Evolutionary conservation across 2,888 invertebrate species (phyloP).

Genomic region (Laspeyria flexula): DNA sequence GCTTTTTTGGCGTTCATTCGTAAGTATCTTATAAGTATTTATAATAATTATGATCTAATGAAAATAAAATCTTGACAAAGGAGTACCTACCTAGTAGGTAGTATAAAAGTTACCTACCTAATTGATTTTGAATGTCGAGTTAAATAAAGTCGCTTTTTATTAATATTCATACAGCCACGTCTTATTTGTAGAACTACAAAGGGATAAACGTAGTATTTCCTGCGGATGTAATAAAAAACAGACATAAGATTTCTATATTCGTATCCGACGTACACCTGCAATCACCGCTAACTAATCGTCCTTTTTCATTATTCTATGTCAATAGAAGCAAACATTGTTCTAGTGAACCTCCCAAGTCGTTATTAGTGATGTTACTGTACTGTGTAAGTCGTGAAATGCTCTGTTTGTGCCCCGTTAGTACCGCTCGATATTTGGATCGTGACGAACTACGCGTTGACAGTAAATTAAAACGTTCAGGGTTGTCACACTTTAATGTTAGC

Average conservation of each 20-base stretch:
- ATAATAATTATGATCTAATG: too few species aligned
- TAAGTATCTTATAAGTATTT: too few species aligned
- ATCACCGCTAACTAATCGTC: neutral
- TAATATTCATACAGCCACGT: too few species aligned
- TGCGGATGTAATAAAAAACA: conserved; percentile 11
- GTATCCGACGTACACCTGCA: neutral
- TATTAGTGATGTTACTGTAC: neutral
- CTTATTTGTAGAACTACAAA: neutral
- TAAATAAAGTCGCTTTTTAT: too few species aligned
- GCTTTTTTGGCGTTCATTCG: too few species aligned
- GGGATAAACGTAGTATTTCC: conserved; percentile 9
- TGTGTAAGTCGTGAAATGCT: conserved; percentile 31
- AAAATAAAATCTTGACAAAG: too few species aligned
- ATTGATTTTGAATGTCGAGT: too few species aligned
- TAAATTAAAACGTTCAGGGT: conserved; percentile 45
- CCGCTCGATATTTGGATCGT: conserved; percentile 66
- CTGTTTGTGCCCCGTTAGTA: conserved; percentile 55
- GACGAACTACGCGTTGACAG: conserved; percentile 54
- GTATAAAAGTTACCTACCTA: too few species aligned
- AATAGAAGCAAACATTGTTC: neutral
- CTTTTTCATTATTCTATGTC: neutral
- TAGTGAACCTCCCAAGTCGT: neutral
- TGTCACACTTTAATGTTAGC: conserved; percentile 10
- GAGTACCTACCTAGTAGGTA: too few species aligned
- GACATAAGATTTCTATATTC: neutral